Evolutionary conservation across 2,888 invertebrate genomes (phyloP), one percentile per base, ranked within the genome.

Genomic region (Coelinius sp.): DNA sequence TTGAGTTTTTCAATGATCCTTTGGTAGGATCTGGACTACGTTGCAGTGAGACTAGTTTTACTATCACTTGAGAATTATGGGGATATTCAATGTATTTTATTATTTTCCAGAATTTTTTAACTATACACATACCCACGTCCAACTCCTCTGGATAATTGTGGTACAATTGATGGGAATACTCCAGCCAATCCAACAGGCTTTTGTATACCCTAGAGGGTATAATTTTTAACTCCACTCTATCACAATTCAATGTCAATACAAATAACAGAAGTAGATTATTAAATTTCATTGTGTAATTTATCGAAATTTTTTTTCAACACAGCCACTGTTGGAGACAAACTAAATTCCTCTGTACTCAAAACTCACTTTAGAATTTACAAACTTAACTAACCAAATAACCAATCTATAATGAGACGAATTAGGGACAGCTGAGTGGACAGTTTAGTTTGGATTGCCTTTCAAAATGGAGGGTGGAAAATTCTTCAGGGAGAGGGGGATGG

Each of bases 121-220:
- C n/a, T 3, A 76, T 65, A 64, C 83, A 83, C 38, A 77, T 76
- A 24, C 78, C 79, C 25, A 81, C 72, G 5, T 67, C 31, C 17
- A 80, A 67, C 67, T 83, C 83, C 4, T 79, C 77, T 4, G 71
- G 53, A 70, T 81, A 80, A 38, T 38, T 62, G 20, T 70, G 74
- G 72, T 82, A 83, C 59, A 79, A 62, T 7, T 64, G 68, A 14
- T 73, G 74, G 74, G 78, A 79, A 71, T 75, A 75, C 56, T 76
- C 77, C 22, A 82, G 31, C 22, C 66, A 73, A 8, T 20, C 14
- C 59, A 6, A 8, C 14, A 1, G 14, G n/a, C n/a, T 12, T 2
- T 53, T 14, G 17, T 25, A 17, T n/a, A 7, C 3, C 3, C 31
- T 27, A 2, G 3, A 27, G 12, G 10, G 2, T 20, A 6, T 10